Percentiles rank a stretch among this genome's conserved stretches.
phyloP scores from a whole-genome alignment of 2,888 invertebrate species.

The Girardia tigrina region DNA sequence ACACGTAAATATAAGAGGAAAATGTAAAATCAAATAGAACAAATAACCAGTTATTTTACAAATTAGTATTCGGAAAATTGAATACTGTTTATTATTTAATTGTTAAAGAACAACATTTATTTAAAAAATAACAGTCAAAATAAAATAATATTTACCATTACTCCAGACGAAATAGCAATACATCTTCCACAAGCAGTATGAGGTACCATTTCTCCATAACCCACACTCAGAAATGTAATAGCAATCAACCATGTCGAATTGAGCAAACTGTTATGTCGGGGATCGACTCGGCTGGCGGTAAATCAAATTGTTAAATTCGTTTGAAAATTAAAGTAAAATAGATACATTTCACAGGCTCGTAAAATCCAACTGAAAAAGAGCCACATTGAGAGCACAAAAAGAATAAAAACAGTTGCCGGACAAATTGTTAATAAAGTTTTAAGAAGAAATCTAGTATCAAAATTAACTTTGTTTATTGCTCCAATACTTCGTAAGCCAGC shows the following conservation, averaged over 20 bases:
- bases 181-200: conserved; percentile 99
- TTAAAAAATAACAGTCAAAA: too few species aligned
- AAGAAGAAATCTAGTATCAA: conserved; percentile 68
- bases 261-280: conserved; percentile 83
- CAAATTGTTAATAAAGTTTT: conserved; percentile 96
- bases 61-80: too few species aligned
- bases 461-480: conserved; percentile 40
- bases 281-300: conserved; percentile 53
- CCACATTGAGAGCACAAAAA: conserved; percentile 97
- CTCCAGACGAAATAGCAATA: conserved; percentile 95
- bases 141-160: conserved; percentile 71
- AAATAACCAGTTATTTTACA: too few species aligned
- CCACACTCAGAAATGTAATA: conserved; percentile 98
- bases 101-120: too few species aligned
- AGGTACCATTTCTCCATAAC: conserved; percentile 96
- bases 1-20: too few species aligned
- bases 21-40: too few species aligned
- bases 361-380: conserved; percentile 93
- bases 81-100: too few species aligned
- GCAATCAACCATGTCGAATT: conserved; percentile 99
- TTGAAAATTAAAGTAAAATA: background rate
- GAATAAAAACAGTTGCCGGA: conserved; percentile 81
- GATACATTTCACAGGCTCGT: conserved; percentile 87
- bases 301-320: background rate
- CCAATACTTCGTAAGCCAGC: conserved; percentile 72